Evolutionary conservation across 2,113 vertebrate genomes (phyloP).

Genomic region (Lophochroa leadbeateri): DNA sequence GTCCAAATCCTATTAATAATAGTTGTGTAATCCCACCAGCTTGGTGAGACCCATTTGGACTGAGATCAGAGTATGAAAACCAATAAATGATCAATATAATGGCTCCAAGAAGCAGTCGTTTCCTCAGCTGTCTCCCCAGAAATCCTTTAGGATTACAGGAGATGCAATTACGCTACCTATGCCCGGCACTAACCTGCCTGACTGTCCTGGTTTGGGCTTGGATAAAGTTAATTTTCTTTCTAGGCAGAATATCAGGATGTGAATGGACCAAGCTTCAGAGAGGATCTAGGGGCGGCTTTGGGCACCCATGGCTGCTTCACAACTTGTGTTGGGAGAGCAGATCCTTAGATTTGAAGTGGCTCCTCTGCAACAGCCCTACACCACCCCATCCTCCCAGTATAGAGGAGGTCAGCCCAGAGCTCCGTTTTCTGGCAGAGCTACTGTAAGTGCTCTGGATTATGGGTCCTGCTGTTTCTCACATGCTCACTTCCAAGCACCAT

Average conservation of each 20-base stretch:
- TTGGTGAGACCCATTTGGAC: background rate
- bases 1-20: background rate
- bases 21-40: background rate
- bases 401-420: accelerated
- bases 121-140: background rate
- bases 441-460: background rate
- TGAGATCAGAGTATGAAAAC: background rate
- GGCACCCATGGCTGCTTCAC: background rate
- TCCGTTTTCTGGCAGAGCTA: background rate
- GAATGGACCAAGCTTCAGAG: background rate
- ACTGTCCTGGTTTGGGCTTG: background rate
- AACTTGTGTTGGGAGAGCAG: accelerated
- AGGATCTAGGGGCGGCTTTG: background rate
- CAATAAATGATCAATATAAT: background rate
- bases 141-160: background rate
- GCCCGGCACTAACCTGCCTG: too few relatives aligned
- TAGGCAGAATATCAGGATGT: background rate
- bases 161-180: accelerated
- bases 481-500: background rate
- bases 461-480: background rate
- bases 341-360: accelerated
- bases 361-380: background rate
- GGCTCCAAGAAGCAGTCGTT: background rate
- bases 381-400: accelerated
- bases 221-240: background rate